Percentiles rank a stretch among this genome's conserved stretches.
Conservation (phyloP, 92 coral and sea anemone species). For the Meandrina meandrites region DNA sequence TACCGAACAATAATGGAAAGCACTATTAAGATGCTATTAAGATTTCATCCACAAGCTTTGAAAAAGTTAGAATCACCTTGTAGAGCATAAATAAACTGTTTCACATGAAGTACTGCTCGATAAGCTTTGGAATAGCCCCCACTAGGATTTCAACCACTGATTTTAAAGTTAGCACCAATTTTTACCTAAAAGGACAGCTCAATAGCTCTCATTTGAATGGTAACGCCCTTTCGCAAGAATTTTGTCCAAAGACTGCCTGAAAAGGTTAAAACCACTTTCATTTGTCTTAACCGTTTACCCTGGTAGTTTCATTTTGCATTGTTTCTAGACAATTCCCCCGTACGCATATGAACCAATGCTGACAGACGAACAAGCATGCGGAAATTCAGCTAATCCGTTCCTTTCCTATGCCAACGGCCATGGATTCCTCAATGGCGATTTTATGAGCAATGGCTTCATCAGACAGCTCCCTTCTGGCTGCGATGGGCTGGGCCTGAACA, state of each 20-base stretch:
- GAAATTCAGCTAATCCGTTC: constrained; percentile 1
- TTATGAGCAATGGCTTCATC: background rate
- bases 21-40: too few species aligned
- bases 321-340: constrained; percentile 26
- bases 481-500: background rate
- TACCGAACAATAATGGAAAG: too few species aligned
- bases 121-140: too few species aligned
- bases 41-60: too few species aligned
- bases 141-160: too few species aligned
- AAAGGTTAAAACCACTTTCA: too few species aligned
- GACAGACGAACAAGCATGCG: constrained; percentile 11
- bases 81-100: background rate
- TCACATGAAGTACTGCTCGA: background rate
- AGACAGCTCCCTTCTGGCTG: background rate
- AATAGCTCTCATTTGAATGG: too few species aligned
- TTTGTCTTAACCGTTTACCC: too few species aligned
- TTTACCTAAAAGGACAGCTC: too few species aligned
- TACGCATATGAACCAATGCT: constrained; percentile 19
- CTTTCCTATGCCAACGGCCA: constrained; percentile 15
- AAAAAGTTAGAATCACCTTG: background rate
- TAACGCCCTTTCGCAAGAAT: too few species aligned
- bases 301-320: background rate
- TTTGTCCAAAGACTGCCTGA: too few species aligned
- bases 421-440: background rate
- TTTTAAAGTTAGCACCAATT: too few species aligned